Conservation (phyloP, 2,797 vertebrate species). For the Tinamus major region DNA sequence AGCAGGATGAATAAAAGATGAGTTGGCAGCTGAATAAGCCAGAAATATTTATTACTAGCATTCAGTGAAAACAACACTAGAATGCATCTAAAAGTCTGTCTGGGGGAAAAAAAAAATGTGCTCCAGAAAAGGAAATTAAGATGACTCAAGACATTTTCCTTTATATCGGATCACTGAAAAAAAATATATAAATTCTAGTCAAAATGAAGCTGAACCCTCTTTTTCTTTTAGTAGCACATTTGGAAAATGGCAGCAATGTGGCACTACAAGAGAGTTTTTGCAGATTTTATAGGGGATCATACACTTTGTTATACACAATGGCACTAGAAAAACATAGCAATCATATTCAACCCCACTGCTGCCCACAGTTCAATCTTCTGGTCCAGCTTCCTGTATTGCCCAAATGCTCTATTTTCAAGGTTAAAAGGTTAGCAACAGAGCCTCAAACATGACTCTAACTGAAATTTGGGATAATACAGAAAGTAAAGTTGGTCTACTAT, state of each 20-base stretch:
- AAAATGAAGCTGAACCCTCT: not conserved
- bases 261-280: not conserved
- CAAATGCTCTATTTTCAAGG: not conserved
- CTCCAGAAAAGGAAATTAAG: not conserved
- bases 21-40: conserved; percentile 38
- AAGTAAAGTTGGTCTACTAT: not conserved
- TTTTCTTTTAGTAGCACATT: not conserved
- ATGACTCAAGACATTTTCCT: not conserved
- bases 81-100: conserved; percentile 14
- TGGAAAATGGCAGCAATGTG: not conserved
- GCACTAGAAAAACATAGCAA: not conserved
- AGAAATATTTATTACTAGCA: conserved; percentile 63
- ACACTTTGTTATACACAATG: not conserved
- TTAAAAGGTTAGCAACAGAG: not conserved
- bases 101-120: not conserved
- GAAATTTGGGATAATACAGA: not conserved
- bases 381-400: not conserved
- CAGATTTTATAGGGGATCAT: not conserved
- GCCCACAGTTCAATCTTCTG: not conserved
- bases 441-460: not conserved
- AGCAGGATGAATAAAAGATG: conserved; percentile 70
- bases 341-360: not conserved
- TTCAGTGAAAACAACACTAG: conserved; percentile 10
- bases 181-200: not conserved
- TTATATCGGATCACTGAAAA: not conserved